Evolutionary conservation across 2,888 invertebrate species (phyloP), one percentile per base, ranked within the genome.

Genomic region (Torymus auratus): DNA sequence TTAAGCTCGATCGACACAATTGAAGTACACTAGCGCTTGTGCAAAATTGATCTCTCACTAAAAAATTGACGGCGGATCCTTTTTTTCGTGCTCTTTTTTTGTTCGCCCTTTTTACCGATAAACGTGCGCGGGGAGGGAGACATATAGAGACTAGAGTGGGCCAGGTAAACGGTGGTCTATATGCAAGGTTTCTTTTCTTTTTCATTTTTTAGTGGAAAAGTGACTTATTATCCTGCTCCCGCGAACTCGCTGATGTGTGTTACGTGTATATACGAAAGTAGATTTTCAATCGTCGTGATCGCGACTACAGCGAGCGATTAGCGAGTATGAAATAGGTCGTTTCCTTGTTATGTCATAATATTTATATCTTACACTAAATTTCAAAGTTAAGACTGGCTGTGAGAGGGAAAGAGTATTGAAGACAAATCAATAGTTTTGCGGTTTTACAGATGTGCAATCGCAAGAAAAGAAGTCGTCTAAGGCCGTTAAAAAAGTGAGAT

Each of bases 291-390:
- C 84, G 85, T 86, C 87, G 85, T 86, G 85, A 86, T 87, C 86
- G 82, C 53, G 85, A 84, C 85, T 86, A 84, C 86, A 83, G 79
- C 82, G 62, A 84, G 78, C 84, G 83, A 83, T 86, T 86, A 87
- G 85, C 84, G 83, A 86, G 85, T 87, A 86, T 84, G 87, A 88
- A 88, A 88, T 88, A 87, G 87, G 85, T 88, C 85, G 83, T 85
- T 83, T 28, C 20, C 58, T 52, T 65, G 13, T 73, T 84, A 86
- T 70, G 77, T 62, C 70, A 64, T 64, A 62, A 41, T 69, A 78
- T 78, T 81, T 85, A 83, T 86, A 86, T 87, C 86, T 87, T 87
- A 86, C 84, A 84, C 85, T 86, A 86, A 85, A 85, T 56, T 73
- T 84, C 75, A 83, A 85, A 86, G 84, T 83, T 84, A 85, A 86